Base-by-base conservation (phyloP, 2,113 vertebrate species). In the Podarcis cretensis region DNA sequence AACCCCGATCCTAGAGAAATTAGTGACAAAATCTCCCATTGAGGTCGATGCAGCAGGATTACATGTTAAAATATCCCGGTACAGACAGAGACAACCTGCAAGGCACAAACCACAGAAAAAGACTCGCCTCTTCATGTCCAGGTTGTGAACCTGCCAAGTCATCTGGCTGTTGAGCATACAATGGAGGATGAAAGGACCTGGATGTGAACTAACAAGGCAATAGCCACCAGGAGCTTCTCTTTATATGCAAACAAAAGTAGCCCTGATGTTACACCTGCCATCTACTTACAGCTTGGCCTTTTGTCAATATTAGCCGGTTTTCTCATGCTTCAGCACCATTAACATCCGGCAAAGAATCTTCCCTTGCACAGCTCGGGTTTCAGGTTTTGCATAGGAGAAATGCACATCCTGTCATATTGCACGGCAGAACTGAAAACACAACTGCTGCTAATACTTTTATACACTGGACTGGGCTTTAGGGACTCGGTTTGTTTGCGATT, bases 231-330 rank as follows among this genome's bases (percentile, higher is more conserved):
- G 18, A 48, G 59, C 23, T 82, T 27, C 25, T 57, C 48, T 40
- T 81, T 74, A 10, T 57, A 82, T 83, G 35, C 27, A 69, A 69
- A 43, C 57, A 82, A 89, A 59, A 35, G 21, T 84, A 89, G 43
- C 3, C 5, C 12, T 0, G 5, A 27, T 76, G 63, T 37, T 48
- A 81, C 6, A 63, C 5, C 25, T 35, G 18, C 16, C 16, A 63
- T 63, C 59, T 5, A 63, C 18, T 16, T 20, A 1, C 59, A 54
- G 54, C 65, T 27, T 87, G 76, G 81, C 89, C 59, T 74, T 81
- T 14, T 77, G 79, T 32, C 81, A 94, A 85, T n/a, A 66, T 89
- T 89, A 93, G 79, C 59, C 6, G 65, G 6, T 5, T 18, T 88
- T 6, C 3, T 69, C 69, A 1, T 6, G 18, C 2, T 69, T 85